A percentile compares a stretch with the other conserved stretches of the same genome.
Conservation (phyloP, 2,113 vertebrate species). For the Poecile atricapillus region DNA sequence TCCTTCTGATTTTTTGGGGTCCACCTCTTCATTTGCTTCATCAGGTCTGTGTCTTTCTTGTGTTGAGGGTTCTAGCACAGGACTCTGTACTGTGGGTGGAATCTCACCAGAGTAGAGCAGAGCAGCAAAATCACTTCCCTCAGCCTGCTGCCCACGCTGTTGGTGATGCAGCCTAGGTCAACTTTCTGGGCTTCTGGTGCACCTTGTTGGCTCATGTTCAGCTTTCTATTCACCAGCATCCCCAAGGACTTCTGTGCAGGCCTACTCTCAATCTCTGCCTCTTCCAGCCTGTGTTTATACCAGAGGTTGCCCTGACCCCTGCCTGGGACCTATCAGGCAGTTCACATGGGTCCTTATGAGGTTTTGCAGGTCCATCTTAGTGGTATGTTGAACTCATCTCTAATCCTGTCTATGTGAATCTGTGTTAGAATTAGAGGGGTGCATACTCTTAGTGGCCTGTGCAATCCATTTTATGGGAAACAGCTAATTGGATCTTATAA, state of each 20-base stretch:
- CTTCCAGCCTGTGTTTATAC: background rate
- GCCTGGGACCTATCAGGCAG: rapidly evolving
- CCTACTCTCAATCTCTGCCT: background rate
- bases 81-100: rapidly evolving
- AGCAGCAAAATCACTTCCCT: background rate
- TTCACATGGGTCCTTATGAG: rapidly evolving
- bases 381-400: background rate
- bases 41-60: background rate
- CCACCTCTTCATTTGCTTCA: background rate
- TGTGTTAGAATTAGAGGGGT: background rate
- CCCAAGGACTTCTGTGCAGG: background rate
- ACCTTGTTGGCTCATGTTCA: background rate
- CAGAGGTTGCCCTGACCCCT: rapidly evolving
- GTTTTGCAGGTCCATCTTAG: background rate
- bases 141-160: rapidly evolving
- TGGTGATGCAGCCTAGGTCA: background rate
- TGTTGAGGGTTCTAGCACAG: rapidly evolving
- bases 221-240: background rate
- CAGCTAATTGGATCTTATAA: background rate
- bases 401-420: background rate
- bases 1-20: no score
- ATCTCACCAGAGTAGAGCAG: background rate
- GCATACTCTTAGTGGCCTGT: background rate
- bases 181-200: background rate
- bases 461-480: background rate